Conservation (phyloP, 2,888 invertebrate species). For the Seira ritae region DNA sequence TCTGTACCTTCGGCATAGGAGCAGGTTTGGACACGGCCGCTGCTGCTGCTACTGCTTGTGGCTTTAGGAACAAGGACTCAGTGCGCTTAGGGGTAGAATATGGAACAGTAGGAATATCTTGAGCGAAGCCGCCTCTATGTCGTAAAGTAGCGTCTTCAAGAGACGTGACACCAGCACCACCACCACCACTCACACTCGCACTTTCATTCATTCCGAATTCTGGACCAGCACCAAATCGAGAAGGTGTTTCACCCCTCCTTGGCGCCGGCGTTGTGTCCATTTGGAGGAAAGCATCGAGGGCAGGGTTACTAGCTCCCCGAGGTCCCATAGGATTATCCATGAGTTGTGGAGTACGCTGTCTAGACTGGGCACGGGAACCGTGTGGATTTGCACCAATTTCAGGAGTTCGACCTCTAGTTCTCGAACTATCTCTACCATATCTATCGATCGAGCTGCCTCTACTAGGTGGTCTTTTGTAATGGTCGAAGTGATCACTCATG, state of each 20-base stretch:
- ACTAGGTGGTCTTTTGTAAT: slow-evolving; percentile 94
- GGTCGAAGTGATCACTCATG: slow-evolving; percentile 94
- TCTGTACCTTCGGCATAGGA: slow-evolving; percentile 73
- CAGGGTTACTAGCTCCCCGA: slow-evolving; percentile 65
- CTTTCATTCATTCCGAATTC: slow-evolving; percentile 60
- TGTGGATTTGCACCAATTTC: slow-evolving; percentile 77
- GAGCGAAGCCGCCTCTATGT: slow-evolving; percentile 87
- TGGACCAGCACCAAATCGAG: slow-evolving; percentile 74
- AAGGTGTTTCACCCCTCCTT: slow-evolving; percentile 74
- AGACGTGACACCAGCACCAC: slow-evolving; percentile 76
- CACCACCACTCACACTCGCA: slow-evolving; percentile 64
- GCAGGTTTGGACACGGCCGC: slow-evolving; percentile 62
- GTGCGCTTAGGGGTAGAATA: slow-evolving; percentile 90
- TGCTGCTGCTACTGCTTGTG: slow-evolving; percentile 75
- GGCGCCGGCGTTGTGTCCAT: slow-evolving; percentile 66
- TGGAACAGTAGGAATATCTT: slow-evolving; percentile 86
- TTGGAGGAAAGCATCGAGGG: slow-evolving; percentile 67
- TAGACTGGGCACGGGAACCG: slow-evolving; percentile 77
- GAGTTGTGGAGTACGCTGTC: slow-evolving; percentile 72
- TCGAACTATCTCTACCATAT: slow-evolving; percentile 83
- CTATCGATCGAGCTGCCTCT: slow-evolving; percentile 78
- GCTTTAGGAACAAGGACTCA: slow-evolving; percentile 89
- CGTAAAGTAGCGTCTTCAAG: slow-evolving; percentile 90
- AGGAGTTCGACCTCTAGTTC: slow-evolving; percentile 71
- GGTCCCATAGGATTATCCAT: slow-evolving; percentile 57